phyloP scores from a whole-genome alignment of 2,888 invertebrate species.

The Chromoteleia sp. region DNA sequence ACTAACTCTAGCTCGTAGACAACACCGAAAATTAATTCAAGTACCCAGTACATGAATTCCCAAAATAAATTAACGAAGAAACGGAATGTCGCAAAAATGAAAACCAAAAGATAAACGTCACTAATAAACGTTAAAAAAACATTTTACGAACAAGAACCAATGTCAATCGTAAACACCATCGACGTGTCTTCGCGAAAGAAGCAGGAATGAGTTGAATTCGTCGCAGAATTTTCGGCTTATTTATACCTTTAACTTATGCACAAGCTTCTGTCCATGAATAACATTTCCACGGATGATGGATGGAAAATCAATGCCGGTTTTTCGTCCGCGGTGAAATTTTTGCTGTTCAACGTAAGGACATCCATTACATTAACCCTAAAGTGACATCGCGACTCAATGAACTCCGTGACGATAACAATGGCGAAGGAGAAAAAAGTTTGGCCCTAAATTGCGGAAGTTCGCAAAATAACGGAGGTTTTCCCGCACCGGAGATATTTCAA shows the following conservation, averaged over 20 bases:
- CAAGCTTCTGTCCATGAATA: slow-evolving; percentile 31
- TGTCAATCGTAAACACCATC: no score
- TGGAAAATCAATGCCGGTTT: slow-evolving; percentile 54
- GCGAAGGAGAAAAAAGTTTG: slow-evolving; percentile 12
- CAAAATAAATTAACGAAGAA: no score
- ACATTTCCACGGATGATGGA: slow-evolving; percentile 38
- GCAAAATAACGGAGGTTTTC: slow-evolving; percentile 27
- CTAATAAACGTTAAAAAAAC: no score
- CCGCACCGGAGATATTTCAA: slow-evolving; percentile 37
- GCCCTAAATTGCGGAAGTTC: slow-evolving; percentile 33
- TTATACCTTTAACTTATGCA: slow-evolving; percentile 34
- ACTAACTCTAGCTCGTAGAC: no score
- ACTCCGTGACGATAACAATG: slow-evolving; percentile 32
- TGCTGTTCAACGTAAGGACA: slow-evolving; percentile 9
- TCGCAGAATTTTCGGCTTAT: slow-evolving; percentile 32
- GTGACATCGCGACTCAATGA: slow-evolving; percentile 51
- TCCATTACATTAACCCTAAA: slow-evolving; percentile 39
- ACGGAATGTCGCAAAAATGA: no score
- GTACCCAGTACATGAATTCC: no score
- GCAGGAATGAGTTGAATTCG: slow-evolving; percentile 6
- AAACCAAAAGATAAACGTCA: no score
- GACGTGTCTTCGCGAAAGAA: no score
- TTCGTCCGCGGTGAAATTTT: slow-evolving; percentile 14
- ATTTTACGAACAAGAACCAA: no score
- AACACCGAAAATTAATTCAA: no score